These are phyloP conservation scores for Chesias legatella DNA, from an alignment of 2,888 invertebrate species.

Conservation along the genomic window DNA sequence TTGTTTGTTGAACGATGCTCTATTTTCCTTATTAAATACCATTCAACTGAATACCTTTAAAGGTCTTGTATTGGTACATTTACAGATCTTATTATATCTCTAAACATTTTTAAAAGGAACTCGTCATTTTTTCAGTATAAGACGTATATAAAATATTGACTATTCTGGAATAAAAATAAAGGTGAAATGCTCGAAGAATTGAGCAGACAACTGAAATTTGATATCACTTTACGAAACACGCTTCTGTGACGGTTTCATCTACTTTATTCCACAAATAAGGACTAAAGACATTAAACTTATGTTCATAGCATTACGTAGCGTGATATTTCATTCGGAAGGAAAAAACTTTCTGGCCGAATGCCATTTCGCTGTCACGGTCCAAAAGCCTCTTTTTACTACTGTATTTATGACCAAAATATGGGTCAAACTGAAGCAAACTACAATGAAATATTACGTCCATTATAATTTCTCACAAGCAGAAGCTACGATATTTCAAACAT, in stretches of 20 bases:
- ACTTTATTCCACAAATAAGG: background rate
- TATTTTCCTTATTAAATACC: background rate
- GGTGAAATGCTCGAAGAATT: too few species aligned
- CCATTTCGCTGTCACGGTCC: conserved; percentile 23
- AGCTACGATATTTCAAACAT: conserved; percentile 12
- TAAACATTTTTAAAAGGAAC: too few species aligned
- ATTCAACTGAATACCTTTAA: too few species aligned
- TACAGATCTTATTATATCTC: too few species aligned
- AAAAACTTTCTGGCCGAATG: conserved; percentile 20
- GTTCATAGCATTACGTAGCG: conserved; percentile 14
- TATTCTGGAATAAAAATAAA: too few species aligned
- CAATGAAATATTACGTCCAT: conserved; percentile 13
- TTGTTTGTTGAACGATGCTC: background rate
- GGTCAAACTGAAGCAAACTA: conserved; percentile 22
- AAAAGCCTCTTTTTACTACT: conserved; percentile 22
- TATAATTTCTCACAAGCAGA: conserved; percentile 10
- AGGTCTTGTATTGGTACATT: too few species aligned
- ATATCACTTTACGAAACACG: too few species aligned
- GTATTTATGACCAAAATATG: conserved; percentile 22
- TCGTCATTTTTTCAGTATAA: too few species aligned
- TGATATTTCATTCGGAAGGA: conserved; percentile 17
- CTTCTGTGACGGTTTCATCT: too few species aligned
- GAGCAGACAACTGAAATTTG: too few species aligned
- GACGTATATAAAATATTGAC: too few species aligned
- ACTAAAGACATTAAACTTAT: conserved; percentile 1